Evolutionary conservation across 1,140 invertebrate genomes (phyloP), one percentile per base, ranked within the genome.

Genomic region (Plectrocnemia conspersa): DNA sequence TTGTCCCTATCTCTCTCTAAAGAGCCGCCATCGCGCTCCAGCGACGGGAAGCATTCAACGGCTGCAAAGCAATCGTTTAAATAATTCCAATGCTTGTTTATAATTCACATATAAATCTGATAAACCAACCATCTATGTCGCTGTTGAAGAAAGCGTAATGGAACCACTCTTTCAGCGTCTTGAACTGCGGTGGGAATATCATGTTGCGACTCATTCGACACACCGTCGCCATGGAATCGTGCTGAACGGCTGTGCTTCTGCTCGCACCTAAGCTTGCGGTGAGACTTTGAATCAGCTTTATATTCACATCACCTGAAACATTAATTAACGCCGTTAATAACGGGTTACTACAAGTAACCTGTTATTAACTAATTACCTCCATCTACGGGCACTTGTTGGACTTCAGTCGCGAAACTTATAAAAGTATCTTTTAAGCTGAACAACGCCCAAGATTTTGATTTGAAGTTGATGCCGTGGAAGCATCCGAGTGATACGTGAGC

Each of bases 381-480:
- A 42, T 81, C 78, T 38, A 79, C 79, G 22, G 81, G 80, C 33
- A 90, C 80, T 70, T 92, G 86, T 68, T 95, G 91, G 1, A 92
- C 91, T 72, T 97, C 93, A 0, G 94, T 96, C 15, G 91, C 86
- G 75, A 98, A 98, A 63, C 87, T 91, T 55, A 98, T 97, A 56
- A 85, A 91, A 0, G 94, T 93, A 62, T 97, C 91, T 69, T 91
- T 89, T 41, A 98, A 75, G 55, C 90, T 95, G 69, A 98, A 98
- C 22, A 97, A 66, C 1, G 93, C 94, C 94, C 95, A 98, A 1
- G 88, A 93, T 74, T 97, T 97, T 22, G 93, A 77, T 65, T 93
- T 93, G 71, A 98, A 96, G 72, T 97, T 97, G 64, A 96, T 92
- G 3, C 94, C 95, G 72, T 97, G 93, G 77, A 97, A 98, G 71